Percentiles rank a stretch among this genome's conserved stretches.
Conservation (phyloP, 2,888 invertebrate genomes). For the Apodemia zela region DNA sequence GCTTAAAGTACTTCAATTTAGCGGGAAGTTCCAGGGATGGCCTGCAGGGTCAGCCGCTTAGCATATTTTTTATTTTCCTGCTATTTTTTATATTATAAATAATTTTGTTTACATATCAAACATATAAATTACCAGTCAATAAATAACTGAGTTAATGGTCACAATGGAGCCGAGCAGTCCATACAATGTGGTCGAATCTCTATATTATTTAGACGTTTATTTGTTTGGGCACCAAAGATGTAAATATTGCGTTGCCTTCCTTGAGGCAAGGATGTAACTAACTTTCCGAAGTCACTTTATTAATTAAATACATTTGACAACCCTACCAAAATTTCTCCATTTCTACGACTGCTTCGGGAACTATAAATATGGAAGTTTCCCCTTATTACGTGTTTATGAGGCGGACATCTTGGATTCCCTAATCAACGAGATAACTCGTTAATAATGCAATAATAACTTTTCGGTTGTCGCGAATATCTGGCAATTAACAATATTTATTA, state of each 20-base stretch:
- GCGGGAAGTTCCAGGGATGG: too few relatives aligned
- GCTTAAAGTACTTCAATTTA: too few relatives aligned
- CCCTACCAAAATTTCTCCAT: neutral
- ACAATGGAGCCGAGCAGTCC: too few relatives aligned
- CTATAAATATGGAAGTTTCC: conserved; percentile 13
- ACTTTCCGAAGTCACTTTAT: neutral
- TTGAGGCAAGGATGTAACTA: neutral
- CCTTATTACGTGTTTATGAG: neutral
- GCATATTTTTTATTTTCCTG: too few relatives aligned
- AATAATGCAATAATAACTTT: conserved; percentile 8
- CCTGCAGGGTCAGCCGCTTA: too few relatives aligned
- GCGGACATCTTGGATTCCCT: conserved; percentile 3
- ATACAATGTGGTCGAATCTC: too few relatives aligned
- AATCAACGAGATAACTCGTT: neutral
- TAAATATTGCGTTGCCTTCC: neutral
- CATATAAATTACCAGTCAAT: too few relatives aligned
- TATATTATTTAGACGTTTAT: too few relatives aligned
- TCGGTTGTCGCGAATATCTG: neutral
- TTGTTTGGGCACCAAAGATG: too few relatives aligned
- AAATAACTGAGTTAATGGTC: too few relatives aligned
- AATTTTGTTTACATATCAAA: too few relatives aligned
- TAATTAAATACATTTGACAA: neutral
- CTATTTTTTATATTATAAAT: too few relatives aligned
- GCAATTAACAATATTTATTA: neutral
- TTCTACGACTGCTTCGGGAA: conserved; percentile 7